Conservation (phyloP, 2,888 invertebrate genomes). For the Agelastica alni region DNA sequence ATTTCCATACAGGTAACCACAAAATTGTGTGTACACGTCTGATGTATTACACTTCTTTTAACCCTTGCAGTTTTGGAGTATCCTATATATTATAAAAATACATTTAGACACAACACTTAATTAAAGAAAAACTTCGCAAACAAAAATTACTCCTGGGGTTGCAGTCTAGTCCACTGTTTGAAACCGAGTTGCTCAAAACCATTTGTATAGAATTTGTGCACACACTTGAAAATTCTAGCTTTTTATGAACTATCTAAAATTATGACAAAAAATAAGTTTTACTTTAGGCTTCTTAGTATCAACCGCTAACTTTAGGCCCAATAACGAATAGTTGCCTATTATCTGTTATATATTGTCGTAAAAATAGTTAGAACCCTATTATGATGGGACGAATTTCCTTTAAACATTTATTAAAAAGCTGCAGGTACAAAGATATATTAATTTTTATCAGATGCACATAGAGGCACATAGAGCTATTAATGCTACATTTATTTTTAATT, state of each 20-base stretch:
- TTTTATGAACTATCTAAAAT: conserved; percentile 10
- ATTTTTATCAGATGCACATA: no score
- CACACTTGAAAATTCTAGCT: conserved; percentile 29
- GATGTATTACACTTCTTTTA: background rate
- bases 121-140: conserved; percentile 32
- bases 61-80: conserved; percentile 12
- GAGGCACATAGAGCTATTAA: no score
- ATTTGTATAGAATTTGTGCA: conserved; percentile 35
- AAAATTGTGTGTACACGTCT: conserved; percentile 7
- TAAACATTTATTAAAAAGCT: no score
- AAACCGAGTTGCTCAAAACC: conserved; percentile 34
- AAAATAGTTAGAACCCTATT: no score
- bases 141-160: conserved; percentile 40
- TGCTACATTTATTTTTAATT: no score
- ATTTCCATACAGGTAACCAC: conserved; percentile 7
- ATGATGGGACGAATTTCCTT: no score
- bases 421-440: no score
- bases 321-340: no score
- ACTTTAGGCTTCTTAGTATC: no score
- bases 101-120: conserved; percentile 35
- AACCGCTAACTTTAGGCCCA: no score
- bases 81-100: conserved; percentile 35
- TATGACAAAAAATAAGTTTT: no score
- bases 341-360: no score
- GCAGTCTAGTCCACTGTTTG: conserved; percentile 36